Conservation (phyloP, 1,140 invertebrate genomes). For the Caerostris extrusa region DNA sequence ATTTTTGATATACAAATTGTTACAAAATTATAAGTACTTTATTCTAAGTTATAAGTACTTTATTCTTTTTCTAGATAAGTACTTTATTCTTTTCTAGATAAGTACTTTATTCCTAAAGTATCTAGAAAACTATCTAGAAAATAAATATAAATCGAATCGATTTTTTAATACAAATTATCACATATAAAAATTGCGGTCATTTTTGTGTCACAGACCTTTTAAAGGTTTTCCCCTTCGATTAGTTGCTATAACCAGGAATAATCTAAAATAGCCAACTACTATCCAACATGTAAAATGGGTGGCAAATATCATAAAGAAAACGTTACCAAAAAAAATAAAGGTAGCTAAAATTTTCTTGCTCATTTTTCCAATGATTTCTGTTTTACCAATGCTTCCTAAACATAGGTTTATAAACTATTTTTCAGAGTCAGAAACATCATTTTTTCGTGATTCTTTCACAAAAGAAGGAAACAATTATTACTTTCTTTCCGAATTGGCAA, state of each 20-base stretch:
- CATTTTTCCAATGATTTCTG: conserved; percentile 43
- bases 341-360: background rate
- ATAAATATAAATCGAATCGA: too few species aligned
- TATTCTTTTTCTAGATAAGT: too few species aligned
- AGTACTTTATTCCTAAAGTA: too few species aligned
- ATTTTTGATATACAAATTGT: too few species aligned
- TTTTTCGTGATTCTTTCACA: conserved; percentile 57
- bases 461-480: conserved; percentile 57
- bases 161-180: too few species aligned
- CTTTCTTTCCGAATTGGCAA: background rate
- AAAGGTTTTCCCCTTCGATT: conserved; percentile 38
- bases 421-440: conserved; percentile 31
- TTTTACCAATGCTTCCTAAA: conserved; percentile 53
- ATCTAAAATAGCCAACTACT: background rate
- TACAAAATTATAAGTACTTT: too few species aligned
- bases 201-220: conserved; percentile 41
- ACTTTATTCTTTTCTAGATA: too few species aligned
- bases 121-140: too few species aligned
- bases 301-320: conserved; percentile 27
- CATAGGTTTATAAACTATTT: conserved; percentile 52
- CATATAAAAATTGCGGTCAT: background rate
- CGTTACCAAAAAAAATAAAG: background rate
- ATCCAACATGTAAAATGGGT: conserved; percentile 7
- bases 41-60: too few species aligned
- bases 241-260: conserved; percentile 42